A percentile compares a stretch with the other conserved stretches of the same genome.
Evolutionary conservation across 30 jellyfish, hydroid and myxozoan species (phyloP).

Genomic region (Clytia hemisphaerica): DNA sequence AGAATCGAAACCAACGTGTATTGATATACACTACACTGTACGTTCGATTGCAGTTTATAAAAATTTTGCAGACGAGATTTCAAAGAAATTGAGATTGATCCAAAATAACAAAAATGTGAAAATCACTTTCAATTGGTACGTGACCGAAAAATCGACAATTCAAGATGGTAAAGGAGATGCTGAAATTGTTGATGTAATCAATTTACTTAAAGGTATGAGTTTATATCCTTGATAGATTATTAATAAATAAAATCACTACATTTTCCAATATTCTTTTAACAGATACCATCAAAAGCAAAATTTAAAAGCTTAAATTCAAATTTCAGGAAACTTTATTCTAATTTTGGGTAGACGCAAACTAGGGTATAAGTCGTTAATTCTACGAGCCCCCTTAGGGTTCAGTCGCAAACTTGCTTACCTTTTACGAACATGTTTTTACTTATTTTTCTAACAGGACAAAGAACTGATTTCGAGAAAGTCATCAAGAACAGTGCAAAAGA

Average conservation of each 20-base stretch:
- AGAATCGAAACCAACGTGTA: neutral
- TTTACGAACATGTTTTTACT: neutral
- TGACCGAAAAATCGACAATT: neutral
- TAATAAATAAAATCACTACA: no score
- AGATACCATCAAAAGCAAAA: no score
- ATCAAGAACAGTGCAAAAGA: neutral
- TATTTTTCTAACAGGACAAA: no score
- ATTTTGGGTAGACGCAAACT: no score
- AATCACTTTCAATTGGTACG: neutral
- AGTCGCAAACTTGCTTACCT: no score
- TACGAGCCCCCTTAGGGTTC: no score
- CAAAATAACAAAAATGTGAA: neutral
- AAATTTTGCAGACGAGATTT: neutral
- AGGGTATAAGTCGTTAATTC: no score
- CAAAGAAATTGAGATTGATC: neutral
- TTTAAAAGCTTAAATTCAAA: no score
- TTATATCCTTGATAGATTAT: no score
- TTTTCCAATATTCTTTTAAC: no score
- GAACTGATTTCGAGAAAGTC: slow-evolving; percentile 6
- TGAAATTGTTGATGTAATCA: neutral
- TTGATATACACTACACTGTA: slow-evolving; percentile 9
- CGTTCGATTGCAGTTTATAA: neutral
- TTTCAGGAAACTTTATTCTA: no score
- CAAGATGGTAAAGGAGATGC: neutral
- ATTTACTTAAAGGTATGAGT: no score